These are phyloP conservation scores for Drosophila persimilis DNA, from an alignment of 1,140 invertebrate genomes.

Conservation along the genomic window DNA sequence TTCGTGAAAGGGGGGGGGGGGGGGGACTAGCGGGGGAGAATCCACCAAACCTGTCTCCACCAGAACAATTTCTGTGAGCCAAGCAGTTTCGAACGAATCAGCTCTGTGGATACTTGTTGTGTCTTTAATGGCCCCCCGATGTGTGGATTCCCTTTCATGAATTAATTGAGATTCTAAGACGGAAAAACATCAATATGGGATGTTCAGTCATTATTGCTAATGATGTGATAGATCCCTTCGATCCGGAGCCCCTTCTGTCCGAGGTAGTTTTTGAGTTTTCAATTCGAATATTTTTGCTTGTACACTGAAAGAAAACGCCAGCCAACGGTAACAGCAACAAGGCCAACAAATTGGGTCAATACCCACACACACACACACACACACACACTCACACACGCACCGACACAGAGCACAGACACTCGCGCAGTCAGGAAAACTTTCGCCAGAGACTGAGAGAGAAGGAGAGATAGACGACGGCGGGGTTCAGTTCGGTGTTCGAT, in stretches of 20 bases:
- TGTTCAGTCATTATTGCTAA: slow-evolving; percentile 24
- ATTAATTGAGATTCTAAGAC: slow-evolving; percentile 38
- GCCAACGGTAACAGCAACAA: slow-evolving; percentile 41
- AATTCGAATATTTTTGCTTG: slow-evolving; percentile 25
- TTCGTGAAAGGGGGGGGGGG: neutral
- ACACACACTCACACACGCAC: slow-evolving; percentile 32
- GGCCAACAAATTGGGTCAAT: slow-evolving; percentile 61
- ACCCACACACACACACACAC: slow-evolving; percentile 24
- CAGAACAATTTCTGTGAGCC: slow-evolving; percentile 41
- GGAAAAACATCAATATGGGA: slow-evolving; percentile 7
- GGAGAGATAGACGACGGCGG: slow-evolving; percentile 3
- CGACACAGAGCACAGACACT: slow-evolving; percentile 3
- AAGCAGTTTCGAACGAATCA: slow-evolving; percentile 34
- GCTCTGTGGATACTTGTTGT: slow-evolving; percentile 7
- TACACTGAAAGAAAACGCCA: slow-evolving; percentile 51
- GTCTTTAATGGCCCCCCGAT: neutral
- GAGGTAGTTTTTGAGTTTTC: slow-evolving; percentile 5
- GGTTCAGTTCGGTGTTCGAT: slow-evolving; percentile 52
- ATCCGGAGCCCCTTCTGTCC: neutral
- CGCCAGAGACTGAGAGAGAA: slow-evolving; percentile 24
- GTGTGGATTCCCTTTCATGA: slow-evolving; percentile 33
- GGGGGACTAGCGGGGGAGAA: too few relatives aligned
- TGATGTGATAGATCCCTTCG: slow-evolving; percentile 1
- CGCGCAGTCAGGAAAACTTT: slow-evolving; percentile 39
- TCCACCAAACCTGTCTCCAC: slow-evolving; percentile 6